Base-by-base conservation (phyloP, 2,797 vertebrate species). In the Parauchenoglanis punctatus region DNA sequence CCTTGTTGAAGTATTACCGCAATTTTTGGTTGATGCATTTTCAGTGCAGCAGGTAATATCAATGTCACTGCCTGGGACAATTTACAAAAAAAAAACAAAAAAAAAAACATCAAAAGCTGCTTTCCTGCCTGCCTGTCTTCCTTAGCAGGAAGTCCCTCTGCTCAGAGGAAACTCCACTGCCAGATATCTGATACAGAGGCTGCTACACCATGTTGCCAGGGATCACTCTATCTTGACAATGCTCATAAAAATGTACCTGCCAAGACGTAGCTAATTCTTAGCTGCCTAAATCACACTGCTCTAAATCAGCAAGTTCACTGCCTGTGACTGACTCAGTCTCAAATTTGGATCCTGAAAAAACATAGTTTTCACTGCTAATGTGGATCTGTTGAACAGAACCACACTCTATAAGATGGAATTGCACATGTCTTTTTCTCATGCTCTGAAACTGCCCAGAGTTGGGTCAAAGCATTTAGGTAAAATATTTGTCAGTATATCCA, bases 101-200 rank as follows among this genome's bases (percentile, higher is more conserved):
- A 2, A 90, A 93, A 94, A 92, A 93, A 40, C 76, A 95, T 94
- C 90, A 94, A 91, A 95, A 95, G 95, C 95, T 95, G 97, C 96
- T 97, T 94, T 95, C 89, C 86, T 80, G 90, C 95, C 93, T 93
- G 95, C 95, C 95, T 95, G 96, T 95, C 95, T 90, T 96, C 95
- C 93, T 92, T 67, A 67, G 85, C 58, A 82, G 87, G 87, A 91
- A 76, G 85, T 80, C 70, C 31, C 76, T 88, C 82, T 87, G 82
- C 85, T 87, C 61, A 84, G 91, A 92, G 92, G 90, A 91, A 92
- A 87, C 90, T 87, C 91, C 87, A 93, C 92, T 52, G 88, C 88
- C 90, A 81, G 81, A 88, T 83, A 81, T 72, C 54, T 59, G 44
- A 82, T 73, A 77, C 49, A n/a, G 89, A 87, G 86, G 89, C 90